Conservation (phyloP, 1,140 invertebrate species). For the Bombus picipes region DNA sequence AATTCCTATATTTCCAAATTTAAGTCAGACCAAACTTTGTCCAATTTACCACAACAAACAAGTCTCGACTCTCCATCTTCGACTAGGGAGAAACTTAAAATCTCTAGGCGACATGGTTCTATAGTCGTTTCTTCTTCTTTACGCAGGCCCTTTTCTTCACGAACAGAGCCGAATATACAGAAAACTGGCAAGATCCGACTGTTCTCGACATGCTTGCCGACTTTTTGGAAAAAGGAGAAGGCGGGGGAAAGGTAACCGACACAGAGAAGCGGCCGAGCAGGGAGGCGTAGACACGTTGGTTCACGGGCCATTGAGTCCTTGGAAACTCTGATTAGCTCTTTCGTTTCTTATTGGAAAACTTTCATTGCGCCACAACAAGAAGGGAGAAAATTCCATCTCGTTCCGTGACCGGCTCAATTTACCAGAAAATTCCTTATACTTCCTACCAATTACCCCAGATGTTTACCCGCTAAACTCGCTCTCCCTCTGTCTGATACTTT, state of each 20-base stretch:
- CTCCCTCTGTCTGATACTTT: neutral
- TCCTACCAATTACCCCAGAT: conserved; percentile 70
- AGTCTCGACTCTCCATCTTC: too few relatives aligned
- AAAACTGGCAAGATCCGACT: neutral
- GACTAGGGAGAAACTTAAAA: neutral
- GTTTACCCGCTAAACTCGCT: conserved; percentile 59
- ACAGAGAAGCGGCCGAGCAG: neutral
- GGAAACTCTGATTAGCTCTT: conserved; percentile 79
- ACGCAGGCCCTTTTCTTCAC: too few relatives aligned
- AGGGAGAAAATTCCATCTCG: conserved; percentile 72
- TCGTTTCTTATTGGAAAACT: conserved; percentile 73
- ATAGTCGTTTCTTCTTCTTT: conserved; percentile 4
- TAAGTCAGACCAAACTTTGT: neutral
- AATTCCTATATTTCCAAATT: neutral
- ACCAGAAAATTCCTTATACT: conserved; percentile 77
- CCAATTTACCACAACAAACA: neutral
- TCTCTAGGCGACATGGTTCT: neutral
- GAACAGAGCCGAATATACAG: neutral
- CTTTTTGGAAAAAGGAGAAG: neutral
- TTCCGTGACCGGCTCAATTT: conserved; percentile 71
- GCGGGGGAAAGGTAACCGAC: neutral
- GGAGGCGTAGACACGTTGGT: conserved; percentile 38
- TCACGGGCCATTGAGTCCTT: conserved; percentile 72
- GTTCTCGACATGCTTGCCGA: neutral
- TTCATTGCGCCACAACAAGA: conserved; percentile 54